These are phyloP conservation scores for Pogonophryne albipinna DNA, from an alignment of 2,797 vertebrate species.

Conservation along the genomic window DNA sequence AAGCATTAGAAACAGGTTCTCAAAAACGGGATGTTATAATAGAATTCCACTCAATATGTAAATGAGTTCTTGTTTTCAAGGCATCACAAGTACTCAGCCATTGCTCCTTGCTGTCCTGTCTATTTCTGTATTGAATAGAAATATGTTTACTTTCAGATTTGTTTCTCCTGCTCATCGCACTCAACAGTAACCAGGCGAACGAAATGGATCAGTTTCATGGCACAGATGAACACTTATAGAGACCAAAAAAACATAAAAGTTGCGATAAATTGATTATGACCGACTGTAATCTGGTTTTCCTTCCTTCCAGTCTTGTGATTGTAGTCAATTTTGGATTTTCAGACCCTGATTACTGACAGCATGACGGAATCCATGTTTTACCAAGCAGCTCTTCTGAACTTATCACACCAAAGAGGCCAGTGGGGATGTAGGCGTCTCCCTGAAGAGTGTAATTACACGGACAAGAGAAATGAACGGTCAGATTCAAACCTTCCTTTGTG, in stretches of 20 bases:
- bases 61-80: constrained; percentile 58
- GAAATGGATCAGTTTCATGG: constrained; percentile 17
- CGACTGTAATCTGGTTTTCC: constrained; percentile 23
- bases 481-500: constrained; percentile 69
- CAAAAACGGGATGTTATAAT: constrained; percentile 54
- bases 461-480: constrained; percentile 58
- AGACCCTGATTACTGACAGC: constrained; percentile 19
- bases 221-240: constrained; percentile 21
- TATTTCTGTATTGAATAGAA: constrained; percentile 51
- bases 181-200: constrained; percentile 33
- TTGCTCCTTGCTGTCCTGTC: constrained; percentile 39
- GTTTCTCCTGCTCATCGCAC: neutral
- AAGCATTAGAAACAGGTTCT: constrained; percentile 52
- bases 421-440: constrained; percentile 34
- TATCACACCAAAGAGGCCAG: constrained; percentile 28
- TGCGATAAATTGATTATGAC: constrained; percentile 47
- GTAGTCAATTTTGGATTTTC: constrained; percentile 22
- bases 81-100: constrained; percentile 43
- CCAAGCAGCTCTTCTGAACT: constrained; percentile 37
- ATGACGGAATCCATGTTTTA: constrained; percentile 12
- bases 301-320: constrained; percentile 6
- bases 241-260: constrained; percentile 49
- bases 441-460: constrained; percentile 64
- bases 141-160: constrained; percentile 51
- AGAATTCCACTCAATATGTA: constrained; percentile 74